Conservation (phyloP, 2,113 vertebrate species). For the Tyrannus savana region DNA sequence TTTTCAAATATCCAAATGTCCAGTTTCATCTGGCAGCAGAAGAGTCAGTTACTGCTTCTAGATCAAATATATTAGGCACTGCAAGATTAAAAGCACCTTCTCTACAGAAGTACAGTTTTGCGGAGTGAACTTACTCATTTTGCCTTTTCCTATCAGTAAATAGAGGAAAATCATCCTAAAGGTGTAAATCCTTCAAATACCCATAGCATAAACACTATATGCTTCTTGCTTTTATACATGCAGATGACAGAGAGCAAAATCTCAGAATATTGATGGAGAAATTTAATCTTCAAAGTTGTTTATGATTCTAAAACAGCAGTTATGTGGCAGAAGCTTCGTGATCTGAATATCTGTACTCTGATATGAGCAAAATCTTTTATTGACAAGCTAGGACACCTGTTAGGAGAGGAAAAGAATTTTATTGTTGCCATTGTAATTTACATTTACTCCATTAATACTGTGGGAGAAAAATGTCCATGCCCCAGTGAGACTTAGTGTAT, state of each 20-base stretch:
- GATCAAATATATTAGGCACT: background rate
- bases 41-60: background rate
- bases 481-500: background rate
- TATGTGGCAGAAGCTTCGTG: background rate
- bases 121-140: background rate
- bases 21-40: background rate
- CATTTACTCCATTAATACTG: background rate
- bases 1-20: background rate
- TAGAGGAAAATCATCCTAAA: background rate
- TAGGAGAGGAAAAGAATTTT: background rate
- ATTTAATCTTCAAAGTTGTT: background rate
- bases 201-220: background rate
- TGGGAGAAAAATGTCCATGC: accelerated
- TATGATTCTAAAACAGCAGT: background rate
- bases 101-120: background rate
- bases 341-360: background rate
- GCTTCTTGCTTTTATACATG: background rate
- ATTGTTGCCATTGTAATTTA: background rate
- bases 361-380: background rate
- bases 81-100: background rate
- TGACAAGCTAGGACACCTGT: background rate
- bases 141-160: background rate
- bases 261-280: background rate
- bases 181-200: background rate
- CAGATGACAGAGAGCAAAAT: background rate